Conservation (phyloP, 1,140 invertebrate species). For the Trichonephila clavipes region DNA sequence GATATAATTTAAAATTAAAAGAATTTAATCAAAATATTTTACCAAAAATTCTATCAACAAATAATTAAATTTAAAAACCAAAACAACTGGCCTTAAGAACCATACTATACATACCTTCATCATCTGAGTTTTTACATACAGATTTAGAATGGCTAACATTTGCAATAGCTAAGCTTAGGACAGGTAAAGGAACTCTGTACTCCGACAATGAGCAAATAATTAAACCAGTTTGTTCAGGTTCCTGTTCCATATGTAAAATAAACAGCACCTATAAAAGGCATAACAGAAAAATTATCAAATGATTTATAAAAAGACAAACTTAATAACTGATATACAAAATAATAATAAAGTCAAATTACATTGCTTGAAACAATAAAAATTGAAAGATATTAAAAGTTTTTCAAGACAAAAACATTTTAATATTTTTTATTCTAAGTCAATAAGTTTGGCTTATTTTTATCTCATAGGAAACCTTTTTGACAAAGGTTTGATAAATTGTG, state of each 20-base stretch:
- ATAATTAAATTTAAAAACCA: not conserved
- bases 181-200: slow-evolving; percentile 90
- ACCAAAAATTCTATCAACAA: too few species aligned
- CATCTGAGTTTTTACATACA: slow-evolving; percentile 49
- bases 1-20: too few species aligned
- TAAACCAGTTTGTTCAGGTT: slow-evolving; percentile 82
- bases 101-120: slow-evolving; percentile 55
- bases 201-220: slow-evolving; percentile 88
- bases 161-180: slow-evolving; percentile 91
- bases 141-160: slow-evolving; percentile 85
- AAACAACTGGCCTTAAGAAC: not conserved
- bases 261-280: slow-evolving; percentile 84
- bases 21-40: not conserved
- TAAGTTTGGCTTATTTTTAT: too few species aligned
- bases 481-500: too few species aligned
- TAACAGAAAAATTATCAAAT: not conserved
- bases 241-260: slow-evolving; percentile 87
- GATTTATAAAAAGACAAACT: not conserved
- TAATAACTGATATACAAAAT: not conserved
- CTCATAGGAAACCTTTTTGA: too few species aligned
- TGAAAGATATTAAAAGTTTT: not conserved
- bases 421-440: too few species aligned
- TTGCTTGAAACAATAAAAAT: not conserved
- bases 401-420: too few species aligned
- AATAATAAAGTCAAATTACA: not conserved